Evolutionary conservation across 2,888 invertebrate genomes (phyloP).

Genomic region (Beris chalybata): DNA sequence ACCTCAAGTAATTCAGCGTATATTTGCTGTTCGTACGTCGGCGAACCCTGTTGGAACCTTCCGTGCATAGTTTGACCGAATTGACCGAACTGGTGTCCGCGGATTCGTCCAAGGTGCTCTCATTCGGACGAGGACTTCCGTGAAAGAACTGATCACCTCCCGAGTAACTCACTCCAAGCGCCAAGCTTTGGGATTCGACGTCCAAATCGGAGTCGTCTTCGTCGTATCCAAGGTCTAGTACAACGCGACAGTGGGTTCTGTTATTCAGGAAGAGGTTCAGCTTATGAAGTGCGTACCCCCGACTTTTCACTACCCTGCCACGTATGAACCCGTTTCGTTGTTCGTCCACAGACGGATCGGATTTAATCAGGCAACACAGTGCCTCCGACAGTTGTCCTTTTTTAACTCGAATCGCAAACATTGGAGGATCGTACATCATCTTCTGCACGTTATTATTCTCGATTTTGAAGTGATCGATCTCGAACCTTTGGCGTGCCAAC

Average conservation of each 20-base stretch:
- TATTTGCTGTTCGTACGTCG: constrained; percentile 2
- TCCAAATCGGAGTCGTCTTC: constrained; percentile 11
- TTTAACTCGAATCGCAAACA: constrained; percentile 15
- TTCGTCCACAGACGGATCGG: constrained; percentile 18
- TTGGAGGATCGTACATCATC: constrained; percentile 5
- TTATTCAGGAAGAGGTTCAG: constrained; percentile 13
- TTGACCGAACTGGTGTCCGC: constrained; percentile 14
- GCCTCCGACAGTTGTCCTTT: constrained; percentile 7
- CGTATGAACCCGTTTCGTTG: constrained; percentile 2
- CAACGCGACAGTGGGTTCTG: constrained; percentile 5
- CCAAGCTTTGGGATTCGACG: neutral
- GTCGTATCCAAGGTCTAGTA: constrained; percentile 10
- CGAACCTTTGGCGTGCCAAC: constrained; percentile 9
- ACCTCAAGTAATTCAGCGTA: neutral
- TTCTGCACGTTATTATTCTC: constrained; percentile 5
- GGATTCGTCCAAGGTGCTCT: constrained; percentile 17
- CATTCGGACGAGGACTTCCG: neutral
- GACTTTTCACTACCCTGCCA: neutral
- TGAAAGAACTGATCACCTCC: constrained; percentile 8
- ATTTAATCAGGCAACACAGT: neutral
- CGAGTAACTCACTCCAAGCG: neutral
- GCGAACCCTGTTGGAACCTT: neutral
- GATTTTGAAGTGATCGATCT: constrained; percentile 5
- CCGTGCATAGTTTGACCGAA: neutral
- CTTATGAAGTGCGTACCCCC: constrained; percentile 14